Percentiles rank a stretch among this genome's conserved stretches.
Conservation (phyloP, 2,113 vertebrate genomes). For the Nothobranchius kuhntae region DNA sequence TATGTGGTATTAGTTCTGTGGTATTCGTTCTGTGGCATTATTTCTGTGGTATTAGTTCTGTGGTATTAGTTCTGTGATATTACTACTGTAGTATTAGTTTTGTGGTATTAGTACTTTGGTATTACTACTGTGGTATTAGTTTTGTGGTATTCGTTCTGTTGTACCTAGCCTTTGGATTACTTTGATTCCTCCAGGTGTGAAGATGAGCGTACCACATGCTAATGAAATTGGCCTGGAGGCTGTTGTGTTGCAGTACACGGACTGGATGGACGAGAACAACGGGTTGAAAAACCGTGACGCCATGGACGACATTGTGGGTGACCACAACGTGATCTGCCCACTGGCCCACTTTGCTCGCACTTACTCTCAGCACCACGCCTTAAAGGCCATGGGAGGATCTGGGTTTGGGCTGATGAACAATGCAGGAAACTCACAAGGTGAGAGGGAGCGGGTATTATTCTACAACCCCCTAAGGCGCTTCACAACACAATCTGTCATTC, state of each 20-base stretch:
- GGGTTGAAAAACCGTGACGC: conserved; percentile 86
- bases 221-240: conserved; percentile 90
- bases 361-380: conserved; percentile 79
- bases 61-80: too few relatives aligned
- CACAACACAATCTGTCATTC: too few relatives aligned
- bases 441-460: not conserved
- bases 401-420: conserved; percentile 57
- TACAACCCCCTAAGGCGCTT: too few relatives aligned
- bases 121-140: too few relatives aligned
- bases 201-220: conserved; percentile 87
- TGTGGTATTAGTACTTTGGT: too few relatives aligned
- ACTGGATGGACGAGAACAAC: conserved; percentile 91
- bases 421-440: conserved; percentile 71
- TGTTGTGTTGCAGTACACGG: conserved; percentile 90
- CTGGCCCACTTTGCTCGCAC: conserved; percentile 83
- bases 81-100: too few relatives aligned
- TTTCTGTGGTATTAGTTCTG: too few relatives aligned
- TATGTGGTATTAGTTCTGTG: too few relatives aligned
- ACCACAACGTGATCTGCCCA: conserved; percentile 92
- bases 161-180: not conserved
- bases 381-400: conserved; percentile 55
- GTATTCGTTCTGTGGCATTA: too few relatives aligned
- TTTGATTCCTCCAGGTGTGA: conserved; percentile 78
- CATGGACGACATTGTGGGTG: conserved; percentile 90
- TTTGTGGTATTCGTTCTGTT: too few relatives aligned